These are phyloP conservation scores for Eucera pruinosa DNA, from an alignment of 2,888 invertebrate species.

Conservation along the genomic window DNA sequence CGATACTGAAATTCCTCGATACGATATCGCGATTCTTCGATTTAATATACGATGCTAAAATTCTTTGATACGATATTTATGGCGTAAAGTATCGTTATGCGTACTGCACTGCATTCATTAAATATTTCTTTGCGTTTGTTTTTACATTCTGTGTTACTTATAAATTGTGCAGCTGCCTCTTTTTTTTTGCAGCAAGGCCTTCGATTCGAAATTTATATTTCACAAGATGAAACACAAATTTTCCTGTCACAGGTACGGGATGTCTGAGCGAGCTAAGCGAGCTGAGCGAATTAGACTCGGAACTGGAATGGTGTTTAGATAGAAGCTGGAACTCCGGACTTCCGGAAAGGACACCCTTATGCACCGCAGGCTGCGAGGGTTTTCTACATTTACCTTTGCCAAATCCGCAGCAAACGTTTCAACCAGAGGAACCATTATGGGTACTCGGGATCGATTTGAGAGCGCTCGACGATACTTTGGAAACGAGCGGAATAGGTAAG, in stretches of 20 bases:
- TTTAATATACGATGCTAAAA: no score
- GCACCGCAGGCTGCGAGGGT: conserved; percentile 86
- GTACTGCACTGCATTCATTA: no score
- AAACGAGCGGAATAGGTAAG: conserved; percentile 66
- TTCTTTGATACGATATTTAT: no score
- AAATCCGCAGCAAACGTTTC: conserved; percentile 75
- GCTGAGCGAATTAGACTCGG: conserved; percentile 79
- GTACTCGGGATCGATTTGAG: conserved; percentile 83
- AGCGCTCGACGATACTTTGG: conserved; percentile 77
- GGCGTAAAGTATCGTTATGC: no score
- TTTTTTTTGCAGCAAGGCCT: no score
- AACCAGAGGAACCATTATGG: conserved; percentile 81
- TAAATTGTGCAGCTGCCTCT: no score
- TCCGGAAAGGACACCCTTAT: conserved; percentile 86
- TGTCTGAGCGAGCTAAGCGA: conserved; percentile 79
- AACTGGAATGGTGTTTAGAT: conserved; percentile 82
- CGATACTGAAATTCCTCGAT: no score
- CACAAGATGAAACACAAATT: no score
- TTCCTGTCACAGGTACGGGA: conserved; percentile 63
- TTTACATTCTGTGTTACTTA: no score
- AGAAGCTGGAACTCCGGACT: conserved; percentile 81
- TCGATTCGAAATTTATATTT: no score
- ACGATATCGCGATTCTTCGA: no score
- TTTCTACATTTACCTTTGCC: conserved; percentile 83
- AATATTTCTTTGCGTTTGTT: no score